These are phyloP conservation scores for Xestia rhomboidea DNA, from an alignment of 2,888 invertebrate species.

Conservation along the genomic window DNA sequence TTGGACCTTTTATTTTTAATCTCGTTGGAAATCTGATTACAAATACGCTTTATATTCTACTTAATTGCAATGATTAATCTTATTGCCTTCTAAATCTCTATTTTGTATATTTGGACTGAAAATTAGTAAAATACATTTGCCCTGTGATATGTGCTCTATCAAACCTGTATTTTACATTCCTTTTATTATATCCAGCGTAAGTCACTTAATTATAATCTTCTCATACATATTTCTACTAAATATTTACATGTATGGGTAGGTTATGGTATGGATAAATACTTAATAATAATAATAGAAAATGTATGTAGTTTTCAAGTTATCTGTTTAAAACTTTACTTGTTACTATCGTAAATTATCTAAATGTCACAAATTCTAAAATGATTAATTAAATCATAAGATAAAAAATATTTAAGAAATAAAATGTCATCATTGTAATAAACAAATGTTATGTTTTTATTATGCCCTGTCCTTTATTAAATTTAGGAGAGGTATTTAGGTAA, in stretches of 20 bases:
- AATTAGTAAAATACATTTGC: conserved; percentile 56
- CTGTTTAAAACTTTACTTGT: conserved; percentile 70
- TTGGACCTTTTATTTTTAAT: conserved; percentile 12
- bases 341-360: conserved; percentile 70
- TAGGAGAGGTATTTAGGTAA: neutral
- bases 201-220: conserved; percentile 53
- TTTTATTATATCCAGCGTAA: conserved; percentile 53
- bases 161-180: conserved; percentile 66
- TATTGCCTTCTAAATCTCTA: conserved; percentile 44
- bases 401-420: conserved; percentile 71
- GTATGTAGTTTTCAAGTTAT: conserved; percentile 68
- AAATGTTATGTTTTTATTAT: conserved; percentile 51
- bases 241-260: conserved; percentile 57
- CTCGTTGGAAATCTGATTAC: conserved; percentile 13
- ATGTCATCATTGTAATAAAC: conserved; percentile 70
- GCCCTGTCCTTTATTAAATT: neutral
- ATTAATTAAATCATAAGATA: conserved; percentile 68
- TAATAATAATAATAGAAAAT: conserved; percentile 58
- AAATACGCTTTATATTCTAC: conserved; percentile 14
- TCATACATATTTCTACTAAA: conserved; percentile 55
- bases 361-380: conserved; percentile 73
- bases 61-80: conserved; percentile 13
- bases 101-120: conserved; percentile 61
- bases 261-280: conserved; percentile 54
- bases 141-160: conserved; percentile 70